Evolutionary conservation across 2,888 invertebrate genomes (phyloP).

Genomic region (Ophioninae sp.): DNA sequence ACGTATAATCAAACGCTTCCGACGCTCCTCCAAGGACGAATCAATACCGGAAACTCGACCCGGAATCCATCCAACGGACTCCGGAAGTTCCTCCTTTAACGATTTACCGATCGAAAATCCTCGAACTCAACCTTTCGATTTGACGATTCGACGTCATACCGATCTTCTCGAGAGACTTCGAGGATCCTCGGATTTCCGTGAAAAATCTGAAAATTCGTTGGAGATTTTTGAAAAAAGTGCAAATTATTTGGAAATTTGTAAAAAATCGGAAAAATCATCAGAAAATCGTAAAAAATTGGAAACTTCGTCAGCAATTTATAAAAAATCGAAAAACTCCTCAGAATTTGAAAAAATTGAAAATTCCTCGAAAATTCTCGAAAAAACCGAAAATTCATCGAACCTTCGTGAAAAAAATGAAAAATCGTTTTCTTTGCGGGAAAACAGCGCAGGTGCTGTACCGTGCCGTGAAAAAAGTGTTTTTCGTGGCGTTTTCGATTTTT

Average conservation of each 20-base stretch:
- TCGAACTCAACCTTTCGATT: slow-evolving; percentile 46
- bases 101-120: slow-evolving; percentile 15
- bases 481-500: slow-evolving; percentile 16
- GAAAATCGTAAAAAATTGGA: too few relatives aligned
- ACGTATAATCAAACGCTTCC: slow-evolving; percentile 10
- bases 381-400: neutral
- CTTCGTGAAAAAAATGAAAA: neutral
- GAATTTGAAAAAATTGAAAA: neutral
- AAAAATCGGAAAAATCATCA: too few relatives aligned
- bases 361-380: neutral
- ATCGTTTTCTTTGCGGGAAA: neutral
- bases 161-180: neutral
- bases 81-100: neutral
- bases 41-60: neutral
- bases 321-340: too few relatives aligned
- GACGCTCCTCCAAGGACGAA: slow-evolving; percentile 2
- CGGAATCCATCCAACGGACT: neutral
- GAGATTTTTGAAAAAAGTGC: neutral
- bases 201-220: neutral
- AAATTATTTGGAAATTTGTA: too few relatives aligned
- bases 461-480: slow-evolving; percentile 6
- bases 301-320: too few relatives aligned
- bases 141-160: slow-evolving; percentile 34
- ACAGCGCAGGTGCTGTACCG: neutral
- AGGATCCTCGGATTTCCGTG: neutral